These are phyloP conservation scores for Tuta absoluta DNA, from an alignment of 2,888 invertebrate genomes.

Conservation along the genomic window DNA sequence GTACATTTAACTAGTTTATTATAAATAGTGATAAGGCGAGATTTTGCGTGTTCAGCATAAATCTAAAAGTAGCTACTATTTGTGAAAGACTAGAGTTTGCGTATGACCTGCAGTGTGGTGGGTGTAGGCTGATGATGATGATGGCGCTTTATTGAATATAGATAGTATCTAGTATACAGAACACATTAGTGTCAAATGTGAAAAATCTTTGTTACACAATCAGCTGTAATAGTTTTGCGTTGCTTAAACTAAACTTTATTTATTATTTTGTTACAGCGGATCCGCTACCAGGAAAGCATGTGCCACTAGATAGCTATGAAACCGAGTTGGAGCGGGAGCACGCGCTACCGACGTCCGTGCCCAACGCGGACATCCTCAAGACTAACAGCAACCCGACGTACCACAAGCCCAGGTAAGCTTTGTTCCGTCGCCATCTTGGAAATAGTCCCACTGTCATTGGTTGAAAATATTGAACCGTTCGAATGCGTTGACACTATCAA, in stretches of 20 bases:
- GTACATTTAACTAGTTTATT: too few relatives aligned
- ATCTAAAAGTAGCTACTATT: too few relatives aligned
- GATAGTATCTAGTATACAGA: too few relatives aligned
- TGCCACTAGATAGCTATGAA: constrained; percentile 83
- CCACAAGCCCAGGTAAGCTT: constrained; percentile 84
- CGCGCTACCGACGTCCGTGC: constrained; percentile 87
- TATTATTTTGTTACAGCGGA: constrained; percentile 67
- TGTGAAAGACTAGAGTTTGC: too few relatives aligned
- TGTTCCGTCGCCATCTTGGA: constrained; percentile 9
- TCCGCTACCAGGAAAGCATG: constrained; percentile 79
- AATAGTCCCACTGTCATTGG: neutral
- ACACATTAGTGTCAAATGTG: too few relatives aligned
- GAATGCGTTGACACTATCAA: too few relatives aligned
- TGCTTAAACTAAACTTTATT: constrained; percentile 28
- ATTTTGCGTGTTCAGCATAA: too few relatives aligned
- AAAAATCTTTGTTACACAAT: too few relatives aligned
- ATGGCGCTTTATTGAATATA: too few relatives aligned
- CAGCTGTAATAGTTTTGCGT: neutral
- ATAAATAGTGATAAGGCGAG: too few relatives aligned
- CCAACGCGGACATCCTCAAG: constrained; percentile 89
- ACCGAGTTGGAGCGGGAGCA: constrained; percentile 87
- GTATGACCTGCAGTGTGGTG: too few relatives aligned
- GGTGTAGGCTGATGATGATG: too few relatives aligned
- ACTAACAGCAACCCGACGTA: constrained; percentile 89
- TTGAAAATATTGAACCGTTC: neutral